phyloP scores from a whole-genome alignment of 2,888 invertebrate species.

The Heliothis peltigera region DNA sequence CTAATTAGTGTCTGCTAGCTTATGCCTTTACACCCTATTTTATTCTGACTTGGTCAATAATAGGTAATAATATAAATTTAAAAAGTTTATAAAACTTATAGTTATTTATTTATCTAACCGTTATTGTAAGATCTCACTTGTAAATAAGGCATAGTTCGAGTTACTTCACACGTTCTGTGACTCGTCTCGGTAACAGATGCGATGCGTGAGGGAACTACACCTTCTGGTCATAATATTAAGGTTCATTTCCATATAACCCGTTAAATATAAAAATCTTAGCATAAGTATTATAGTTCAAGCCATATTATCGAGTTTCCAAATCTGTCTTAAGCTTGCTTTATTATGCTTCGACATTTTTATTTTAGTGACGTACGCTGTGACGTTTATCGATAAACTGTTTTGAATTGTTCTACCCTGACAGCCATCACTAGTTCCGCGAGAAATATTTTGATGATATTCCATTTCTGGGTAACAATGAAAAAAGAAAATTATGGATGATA shows the following conservation, averaged over 20 bases:
- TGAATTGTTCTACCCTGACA: conserved; percentile 18
- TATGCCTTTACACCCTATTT: conserved; percentile 71
- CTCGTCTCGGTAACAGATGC: no score
- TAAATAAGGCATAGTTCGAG: conserved; percentile 75
- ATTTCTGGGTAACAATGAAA: conserved; percentile 60
- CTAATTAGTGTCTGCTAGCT: conserved; percentile 81
- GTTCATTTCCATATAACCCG: conserved; percentile 54
- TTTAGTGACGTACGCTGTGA: conserved; percentile 45
- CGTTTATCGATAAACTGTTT: conserved; percentile 25
- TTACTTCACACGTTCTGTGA: conserved; percentile 45
- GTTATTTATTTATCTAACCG: conserved; percentile 71
- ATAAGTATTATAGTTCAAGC: conserved; percentile 52
- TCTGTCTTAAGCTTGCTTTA: conserved; percentile 49
- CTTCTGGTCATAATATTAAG: conserved; percentile 64
- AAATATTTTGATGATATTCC: conserved; percentile 44
- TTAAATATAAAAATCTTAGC: conserved; percentile 45
- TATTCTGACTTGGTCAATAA: conserved; percentile 79
- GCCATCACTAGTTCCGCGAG: conserved; percentile 39
- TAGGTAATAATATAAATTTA: conserved; percentile 66
- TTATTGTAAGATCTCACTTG: conserved; percentile 84
- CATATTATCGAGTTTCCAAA: conserved; percentile 44
- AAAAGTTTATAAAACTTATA: conserved; percentile 83
- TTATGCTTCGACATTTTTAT: conserved; percentile 49
- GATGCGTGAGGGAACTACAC: conserved; percentile 47
- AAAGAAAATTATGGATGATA: conserved; percentile 49